Conservation (phyloP, 2,888 invertebrate species). For the Cheiracanthium punctorium region DNA sequence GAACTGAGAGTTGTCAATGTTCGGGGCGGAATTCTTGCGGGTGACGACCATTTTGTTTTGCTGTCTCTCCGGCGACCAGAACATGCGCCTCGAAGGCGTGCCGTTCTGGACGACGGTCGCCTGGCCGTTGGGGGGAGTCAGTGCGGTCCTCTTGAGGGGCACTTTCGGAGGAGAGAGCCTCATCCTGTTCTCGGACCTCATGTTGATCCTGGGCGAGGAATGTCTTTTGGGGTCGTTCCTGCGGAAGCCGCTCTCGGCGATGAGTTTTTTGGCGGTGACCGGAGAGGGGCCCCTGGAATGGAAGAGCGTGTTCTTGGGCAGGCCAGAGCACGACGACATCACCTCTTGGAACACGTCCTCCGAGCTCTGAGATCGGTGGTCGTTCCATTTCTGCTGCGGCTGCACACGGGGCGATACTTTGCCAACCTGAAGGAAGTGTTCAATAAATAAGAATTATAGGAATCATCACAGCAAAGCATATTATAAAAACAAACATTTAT, state of each 20-base stretch:
- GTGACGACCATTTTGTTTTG: background rate
- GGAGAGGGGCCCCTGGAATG: conserved; percentile 63
- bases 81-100: conserved; percentile 40
- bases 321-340: conserved; percentile 22
- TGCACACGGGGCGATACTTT: conserved; percentile 55
- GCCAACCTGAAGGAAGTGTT: conserved; percentile 31
- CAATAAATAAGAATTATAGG: no score
- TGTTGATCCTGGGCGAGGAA: conserved; percentile 46
- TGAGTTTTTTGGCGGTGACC: conserved; percentile 29
- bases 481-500: no score
- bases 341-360: conserved; percentile 53
- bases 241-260: conserved; percentile 11
- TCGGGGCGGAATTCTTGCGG: conserved; percentile 37
- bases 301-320: conserved; percentile 34
- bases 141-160: background rate
- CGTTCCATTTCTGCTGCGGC: conserved; percentile 35
- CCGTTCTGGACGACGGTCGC: conserved; percentile 5
- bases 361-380: conserved; percentile 58
- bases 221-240: conserved; percentile 49
- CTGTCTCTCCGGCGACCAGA: conserved; percentile 47
- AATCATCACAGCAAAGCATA: no score
- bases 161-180: conserved; percentile 37
- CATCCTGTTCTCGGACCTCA: conserved; percentile 26
- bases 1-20: background rate
- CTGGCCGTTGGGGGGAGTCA: background rate